A percentile compares a stretch with the other conserved stretches of the same genome.
Conservation (phyloP, 1,140 invertebrate species). For the Phthorimaea operculella region DNA sequence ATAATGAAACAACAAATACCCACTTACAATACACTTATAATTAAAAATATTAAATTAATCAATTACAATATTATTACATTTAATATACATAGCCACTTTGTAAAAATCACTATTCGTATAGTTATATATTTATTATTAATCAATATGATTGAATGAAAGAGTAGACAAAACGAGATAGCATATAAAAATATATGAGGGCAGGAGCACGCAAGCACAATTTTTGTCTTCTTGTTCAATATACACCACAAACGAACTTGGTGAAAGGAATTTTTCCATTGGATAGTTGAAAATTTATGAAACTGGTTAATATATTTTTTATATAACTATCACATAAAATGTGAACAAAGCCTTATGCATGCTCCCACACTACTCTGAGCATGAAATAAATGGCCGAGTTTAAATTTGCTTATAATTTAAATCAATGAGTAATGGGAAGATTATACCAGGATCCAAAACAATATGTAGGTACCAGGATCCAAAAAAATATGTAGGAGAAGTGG, state of each 20-base stretch:
- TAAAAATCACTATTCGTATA: conserved; percentile 48
- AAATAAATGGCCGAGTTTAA: background rate
- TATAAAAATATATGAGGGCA: conserved; percentile 49
- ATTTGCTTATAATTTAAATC: background rate
- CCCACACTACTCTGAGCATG: background rate
- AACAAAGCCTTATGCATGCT: background rate
- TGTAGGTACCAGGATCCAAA: too few relatives aligned
- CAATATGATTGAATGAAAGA: conserved; percentile 34
- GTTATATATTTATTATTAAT: conserved; percentile 30
- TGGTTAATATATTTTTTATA: too few relatives aligned
- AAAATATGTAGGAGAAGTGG: too few relatives aligned
- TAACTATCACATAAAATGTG: too few relatives aligned
- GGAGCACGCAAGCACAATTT: conserved; percentile 10
- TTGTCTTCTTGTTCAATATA: background rate
- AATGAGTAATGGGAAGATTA: background rate
- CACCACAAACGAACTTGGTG: background rate
- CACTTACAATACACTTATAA: conserved; percentile 56
- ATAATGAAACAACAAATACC: conserved; percentile 29
- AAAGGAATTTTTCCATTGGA: too few relatives aligned
- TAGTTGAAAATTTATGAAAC: too few relatives aligned
- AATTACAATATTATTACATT: conserved; percentile 48
- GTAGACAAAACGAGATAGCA: conserved; percentile 32
- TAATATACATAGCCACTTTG: conserved; percentile 48
- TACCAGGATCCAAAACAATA: too few relatives aligned
- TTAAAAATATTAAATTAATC: conserved; percentile 29